Evolutionary conservation across 2,888 invertebrate species (phyloP).

Genomic region (Cabera pusaria): DNA sequence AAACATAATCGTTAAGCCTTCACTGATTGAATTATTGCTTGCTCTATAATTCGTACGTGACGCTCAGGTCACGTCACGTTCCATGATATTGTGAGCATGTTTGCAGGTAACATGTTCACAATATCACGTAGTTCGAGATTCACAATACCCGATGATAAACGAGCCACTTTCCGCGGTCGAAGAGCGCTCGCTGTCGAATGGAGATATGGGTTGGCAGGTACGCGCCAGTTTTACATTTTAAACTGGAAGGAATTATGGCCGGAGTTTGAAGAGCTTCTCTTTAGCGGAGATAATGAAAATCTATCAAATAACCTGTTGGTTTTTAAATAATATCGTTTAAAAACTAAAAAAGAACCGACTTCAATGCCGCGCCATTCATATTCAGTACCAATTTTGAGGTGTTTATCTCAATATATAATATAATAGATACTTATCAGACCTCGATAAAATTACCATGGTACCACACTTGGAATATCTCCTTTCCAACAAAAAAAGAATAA

Average conservation of each 20-base stretch:
- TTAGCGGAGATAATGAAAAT: no score
- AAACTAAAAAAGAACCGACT: no score
- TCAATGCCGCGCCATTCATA: no score
- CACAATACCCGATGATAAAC: constrained; percentile 28
- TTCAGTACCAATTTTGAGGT: no score
- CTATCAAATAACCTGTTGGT: no score
- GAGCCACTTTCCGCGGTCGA: constrained; percentile 24
- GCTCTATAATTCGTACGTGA: constrained; percentile 56
- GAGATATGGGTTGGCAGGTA: constrained; percentile 27
- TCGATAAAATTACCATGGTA: no score
- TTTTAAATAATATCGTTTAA: no score
- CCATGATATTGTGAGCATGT: constrained; percentile 44
- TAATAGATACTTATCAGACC: no score
- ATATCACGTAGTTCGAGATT: constrained; percentile 22
- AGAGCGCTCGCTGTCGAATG: constrained; percentile 29
- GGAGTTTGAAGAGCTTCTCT: background rate
- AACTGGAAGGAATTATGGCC: constrained; percentile 1
- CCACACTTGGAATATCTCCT: no score
- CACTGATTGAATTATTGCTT: constrained; percentile 79
- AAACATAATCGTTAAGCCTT: constrained; percentile 73
- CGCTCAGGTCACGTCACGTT: constrained; percentile 53
- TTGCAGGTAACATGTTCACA: background rate
- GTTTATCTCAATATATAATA: no score
- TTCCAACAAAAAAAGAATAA: no score
- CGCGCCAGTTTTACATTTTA: constrained; percentile 16